Conservation (phyloP, 2,113 vertebrate species). For the Aegotheles bennettii region DNA sequence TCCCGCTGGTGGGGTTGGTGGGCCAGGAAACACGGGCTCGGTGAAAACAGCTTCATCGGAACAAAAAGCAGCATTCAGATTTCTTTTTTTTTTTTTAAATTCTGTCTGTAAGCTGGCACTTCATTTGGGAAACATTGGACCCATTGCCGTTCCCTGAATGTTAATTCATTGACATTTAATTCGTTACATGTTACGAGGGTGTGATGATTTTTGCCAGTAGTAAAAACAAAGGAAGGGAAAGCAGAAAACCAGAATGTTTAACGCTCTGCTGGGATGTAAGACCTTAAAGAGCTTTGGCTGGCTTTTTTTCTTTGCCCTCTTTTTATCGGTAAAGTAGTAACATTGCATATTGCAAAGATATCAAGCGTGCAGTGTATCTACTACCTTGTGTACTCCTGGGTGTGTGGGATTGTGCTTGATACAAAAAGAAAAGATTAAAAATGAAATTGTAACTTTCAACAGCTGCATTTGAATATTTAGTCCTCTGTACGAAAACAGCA, state of each 20-base stretch:
- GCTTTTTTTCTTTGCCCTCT: not conserved
- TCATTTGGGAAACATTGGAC: not conserved
- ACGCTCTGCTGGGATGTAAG: slow-evolving; percentile 2
- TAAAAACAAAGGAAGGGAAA: not conserved
- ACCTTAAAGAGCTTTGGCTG: slow-evolving; percentile 24
- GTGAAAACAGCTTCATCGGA: not conserved
- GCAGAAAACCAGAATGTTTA: not conserved
- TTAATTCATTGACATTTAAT: not conserved
- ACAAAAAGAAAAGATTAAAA: slow-evolving; percentile 14
- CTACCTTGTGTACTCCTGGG: slow-evolving; percentile 3
- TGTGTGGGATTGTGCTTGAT: slow-evolving; percentile 4
- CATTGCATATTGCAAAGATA: not conserved
- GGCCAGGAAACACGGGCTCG: not conserved
- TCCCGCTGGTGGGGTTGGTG: not conserved
- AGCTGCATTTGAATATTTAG: slow-evolving; percentile 69
- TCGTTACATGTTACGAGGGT: slow-evolving; percentile 1
- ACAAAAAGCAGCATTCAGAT: slow-evolving; percentile 1
- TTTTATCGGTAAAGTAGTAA: not conserved
- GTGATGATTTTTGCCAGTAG: slow-evolving; percentile 18
- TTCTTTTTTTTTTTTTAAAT: not conserved
- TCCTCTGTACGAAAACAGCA: slow-evolving; percentile 67
- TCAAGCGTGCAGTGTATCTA: not conserved
- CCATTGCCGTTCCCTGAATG: not conserved
- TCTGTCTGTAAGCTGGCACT: not conserved
- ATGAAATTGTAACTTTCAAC: slow-evolving; percentile 43